These are phyloP conservation scores for Plemyria rubiginata DNA, from an alignment of 2,888 invertebrate species.

Conservation along the genomic window DNA sequence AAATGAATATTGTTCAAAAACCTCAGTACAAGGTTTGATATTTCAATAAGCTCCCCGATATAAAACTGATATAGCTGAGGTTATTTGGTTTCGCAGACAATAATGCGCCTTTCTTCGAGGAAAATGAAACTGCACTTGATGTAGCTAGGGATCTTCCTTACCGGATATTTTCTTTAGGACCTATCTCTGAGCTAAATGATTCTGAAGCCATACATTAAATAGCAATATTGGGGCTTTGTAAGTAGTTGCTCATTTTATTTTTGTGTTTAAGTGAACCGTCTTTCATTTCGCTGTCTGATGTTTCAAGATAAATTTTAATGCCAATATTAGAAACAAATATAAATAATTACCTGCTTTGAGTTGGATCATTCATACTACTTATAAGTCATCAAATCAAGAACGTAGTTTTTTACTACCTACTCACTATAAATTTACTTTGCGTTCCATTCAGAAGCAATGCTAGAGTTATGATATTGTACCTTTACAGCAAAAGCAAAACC, in stretches of 20 bases:
- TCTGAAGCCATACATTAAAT: constrained; percentile 33
- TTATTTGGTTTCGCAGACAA: constrained; percentile 79
- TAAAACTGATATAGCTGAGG: constrained; percentile 75
- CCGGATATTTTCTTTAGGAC: constrained; percentile 31
- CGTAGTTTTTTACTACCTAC: too few species aligned
- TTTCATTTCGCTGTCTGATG: constrained; percentile 2
- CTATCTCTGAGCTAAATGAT: constrained; percentile 27
- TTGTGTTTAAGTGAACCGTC: constrained; percentile 2
- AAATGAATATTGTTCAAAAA: constrained; percentile 9
- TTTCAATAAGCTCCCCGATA: constrained; percentile 67
- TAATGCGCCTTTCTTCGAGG: constrained; percentile 72
- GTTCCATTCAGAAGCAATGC: background rate
- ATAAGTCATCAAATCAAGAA: background rate
- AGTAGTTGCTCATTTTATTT: constrained; percentile 44
- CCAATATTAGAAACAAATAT: background rate
- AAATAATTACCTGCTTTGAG: too few species aligned
- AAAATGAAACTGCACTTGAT: constrained; percentile 75
- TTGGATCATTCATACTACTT: too few species aligned
- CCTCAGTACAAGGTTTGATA: constrained; percentile 41
- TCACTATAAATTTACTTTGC: background rate
- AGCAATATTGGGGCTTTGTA: constrained; percentile 47
- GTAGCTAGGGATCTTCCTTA: constrained; percentile 23
- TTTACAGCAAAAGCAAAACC: constrained; percentile 51
- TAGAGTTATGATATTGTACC: constrained; percentile 15
- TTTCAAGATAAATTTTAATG: background rate